Evolutionary conservation across 2,888 invertebrate genomes (phyloP).

Genomic region (Orthosia incerta): DNA sequence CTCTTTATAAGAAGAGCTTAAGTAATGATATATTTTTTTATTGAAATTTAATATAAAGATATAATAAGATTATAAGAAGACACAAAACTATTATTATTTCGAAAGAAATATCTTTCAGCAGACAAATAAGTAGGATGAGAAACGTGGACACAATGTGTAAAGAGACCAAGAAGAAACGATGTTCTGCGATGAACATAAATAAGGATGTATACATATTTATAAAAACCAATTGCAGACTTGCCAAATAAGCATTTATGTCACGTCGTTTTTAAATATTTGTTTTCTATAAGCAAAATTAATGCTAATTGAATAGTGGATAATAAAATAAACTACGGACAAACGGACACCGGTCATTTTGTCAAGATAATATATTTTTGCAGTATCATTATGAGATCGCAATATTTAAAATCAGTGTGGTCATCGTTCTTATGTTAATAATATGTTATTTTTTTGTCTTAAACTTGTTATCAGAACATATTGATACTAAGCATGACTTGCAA

Average conservation of each 20-base stretch:
- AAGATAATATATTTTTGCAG: constrained; percentile 2
- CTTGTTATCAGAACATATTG: constrained; percentile 7
- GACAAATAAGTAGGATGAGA: too few species aligned
- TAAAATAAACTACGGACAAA: constrained; percentile 21
- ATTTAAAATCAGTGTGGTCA: constrained; percentile 26
- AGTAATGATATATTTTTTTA: too few species aligned
- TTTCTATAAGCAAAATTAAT: constrained; percentile 19
- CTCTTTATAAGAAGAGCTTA: not conserved
- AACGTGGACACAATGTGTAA: too few species aligned
- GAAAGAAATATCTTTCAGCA: too few species aligned
- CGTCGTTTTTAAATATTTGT: constrained; percentile 1
- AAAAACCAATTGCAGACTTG: not conserved
- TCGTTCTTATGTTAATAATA: constrained; percentile 29
- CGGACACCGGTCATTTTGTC: constrained; percentile 9
- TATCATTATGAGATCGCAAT: constrained; percentile 38
- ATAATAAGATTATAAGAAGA: too few species aligned
- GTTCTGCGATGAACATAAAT: not conserved
- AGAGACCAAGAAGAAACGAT: not conserved
- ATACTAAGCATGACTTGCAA: constrained; percentile 34
- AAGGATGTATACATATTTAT: not conserved
- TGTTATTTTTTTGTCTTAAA: constrained; percentile 23
- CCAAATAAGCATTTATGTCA: constrained; percentile 2
- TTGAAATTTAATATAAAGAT: too few species aligned
- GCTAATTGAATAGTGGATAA: not conserved
- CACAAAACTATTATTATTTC: too few species aligned